phyloP scores from a whole-genome alignment of 2,888 invertebrate genomes.

The Amphipoea oculea region DNA sequence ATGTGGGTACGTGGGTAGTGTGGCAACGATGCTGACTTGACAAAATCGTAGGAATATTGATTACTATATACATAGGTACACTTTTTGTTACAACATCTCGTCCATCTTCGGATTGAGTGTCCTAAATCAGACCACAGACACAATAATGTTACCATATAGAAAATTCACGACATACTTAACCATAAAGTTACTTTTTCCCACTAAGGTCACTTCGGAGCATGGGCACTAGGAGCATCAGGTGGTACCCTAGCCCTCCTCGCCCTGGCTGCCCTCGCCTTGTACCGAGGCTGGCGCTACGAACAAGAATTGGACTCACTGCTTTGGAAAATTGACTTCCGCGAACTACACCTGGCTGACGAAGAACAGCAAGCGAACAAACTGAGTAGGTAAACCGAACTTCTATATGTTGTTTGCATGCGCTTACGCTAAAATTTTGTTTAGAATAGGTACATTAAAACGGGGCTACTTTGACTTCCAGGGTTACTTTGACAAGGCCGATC shows the following conservation, averaged over 20 bases:
- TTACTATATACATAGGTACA: not conserved
- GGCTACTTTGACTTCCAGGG: too few relatives aligned
- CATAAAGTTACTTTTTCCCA: not conserved
- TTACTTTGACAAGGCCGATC: too few relatives aligned
- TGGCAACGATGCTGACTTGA: not conserved
- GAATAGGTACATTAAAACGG: not conserved
- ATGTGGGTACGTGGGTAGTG: not conserved
- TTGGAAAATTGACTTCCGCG: slow-evolving; percentile 98
- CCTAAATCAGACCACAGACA: not conserved
- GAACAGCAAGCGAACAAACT: slow-evolving; percentile 87
- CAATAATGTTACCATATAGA: not conserved
- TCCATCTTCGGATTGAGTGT: not conserved
- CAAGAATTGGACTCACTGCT: slow-evolving; percentile 97
- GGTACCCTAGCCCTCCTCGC: slow-evolving; percentile 93
- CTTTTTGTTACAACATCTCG: not conserved
- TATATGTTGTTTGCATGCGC: slow-evolving; percentile 85
- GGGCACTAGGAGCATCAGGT: slow-evolving; percentile 95
- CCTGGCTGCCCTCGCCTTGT: slow-evolving; percentile 94
- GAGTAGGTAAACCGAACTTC: slow-evolving; percentile 89
- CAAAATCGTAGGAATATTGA: not conserved
- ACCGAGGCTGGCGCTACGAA: slow-evolving; percentile 98
- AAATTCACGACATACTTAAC: not conserved
- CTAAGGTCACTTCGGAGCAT: slow-evolving; percentile 95
- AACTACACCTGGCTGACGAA: slow-evolving; percentile 93
- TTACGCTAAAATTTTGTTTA: slow-evolving; percentile 29